Conservation (phyloP, 2,888 invertebrate genomes). For the Lasioglossum vierecki region DNA sequence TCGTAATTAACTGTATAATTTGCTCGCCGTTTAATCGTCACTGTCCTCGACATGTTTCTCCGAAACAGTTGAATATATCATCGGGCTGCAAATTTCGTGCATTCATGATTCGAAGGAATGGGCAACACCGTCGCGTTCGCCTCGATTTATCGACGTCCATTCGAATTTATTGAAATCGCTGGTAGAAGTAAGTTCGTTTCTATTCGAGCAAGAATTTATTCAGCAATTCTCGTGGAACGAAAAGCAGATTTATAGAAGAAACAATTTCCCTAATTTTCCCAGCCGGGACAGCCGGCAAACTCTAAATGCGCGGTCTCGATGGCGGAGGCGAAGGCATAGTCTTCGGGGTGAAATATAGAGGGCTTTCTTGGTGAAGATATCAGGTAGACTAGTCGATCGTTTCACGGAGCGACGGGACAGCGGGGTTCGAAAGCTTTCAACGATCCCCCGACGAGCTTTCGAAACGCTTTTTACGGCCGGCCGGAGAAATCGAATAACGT, state of each 20-base stretch:
- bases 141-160: neutral
- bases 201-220: no score
- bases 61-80: neutral
- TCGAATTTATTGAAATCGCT: neutral
- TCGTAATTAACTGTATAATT: neutral
- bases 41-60: neutral
- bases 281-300: neutral
- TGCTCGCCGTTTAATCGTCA: neutral
- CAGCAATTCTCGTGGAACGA: no score
- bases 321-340: neutral
- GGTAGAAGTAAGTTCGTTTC: neutral
- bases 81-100: neutral
- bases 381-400: neutral
- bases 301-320: neutral
- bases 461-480: slow-evolving; percentile 20
- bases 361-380: slow-evolving; percentile 4
- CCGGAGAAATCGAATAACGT: slow-evolving; percentile 25
- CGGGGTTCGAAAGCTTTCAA: slow-evolving; percentile 12
- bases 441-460: slow-evolving; percentile 8
- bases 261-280: neutral
- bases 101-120: neutral
- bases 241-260: neutral
- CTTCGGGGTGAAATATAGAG: neutral
- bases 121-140: neutral
- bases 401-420: slow-evolving; percentile 1